Conservation (phyloP, 2,888 invertebrate genomes). For the Ashinkailepas kermadecensis region DNA sequence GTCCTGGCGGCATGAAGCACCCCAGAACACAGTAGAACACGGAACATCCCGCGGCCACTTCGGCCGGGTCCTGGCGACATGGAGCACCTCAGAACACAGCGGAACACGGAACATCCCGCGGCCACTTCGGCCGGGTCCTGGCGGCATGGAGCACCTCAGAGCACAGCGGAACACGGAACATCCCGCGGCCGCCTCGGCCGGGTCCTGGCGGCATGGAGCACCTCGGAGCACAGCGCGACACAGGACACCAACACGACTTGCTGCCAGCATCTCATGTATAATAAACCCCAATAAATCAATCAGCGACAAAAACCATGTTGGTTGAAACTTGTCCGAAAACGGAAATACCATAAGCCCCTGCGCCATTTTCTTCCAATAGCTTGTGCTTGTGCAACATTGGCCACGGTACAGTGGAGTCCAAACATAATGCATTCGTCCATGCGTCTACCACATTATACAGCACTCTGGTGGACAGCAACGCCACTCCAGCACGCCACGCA, state of each 20-base stretch:
- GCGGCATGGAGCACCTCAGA: too few relatives aligned
- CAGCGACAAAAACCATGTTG: too few relatives aligned
- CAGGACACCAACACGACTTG: too few relatives aligned
- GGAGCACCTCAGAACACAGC: not conserved
- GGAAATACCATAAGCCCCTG: not conserved
- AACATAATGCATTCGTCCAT: not conserved
- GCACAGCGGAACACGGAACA: not conserved
- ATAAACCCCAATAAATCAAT: too few relatives aligned
- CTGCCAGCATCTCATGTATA: too few relatives aligned
- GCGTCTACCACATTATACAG: not conserved
- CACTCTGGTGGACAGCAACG: not conserved
- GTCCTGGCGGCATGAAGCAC: too few relatives aligned
- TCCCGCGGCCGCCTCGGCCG: conserved; percentile 26
- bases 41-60: conserved; percentile 25
- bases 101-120: not conserved
- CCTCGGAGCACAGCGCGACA: not conserved
- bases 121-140: conserved; percentile 23
- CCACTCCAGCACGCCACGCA: not conserved
- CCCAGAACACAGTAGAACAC: not conserved
- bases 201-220: too few relatives aligned
- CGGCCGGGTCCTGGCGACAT: not conserved
- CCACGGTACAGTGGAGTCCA: not conserved
- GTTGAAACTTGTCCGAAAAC: not conserved
- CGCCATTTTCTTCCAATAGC: not conserved
- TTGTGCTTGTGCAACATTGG: not conserved